Evolutionary conservation across 1,140 invertebrate species (phyloP).

Genomic region (Drosophila kikkawai): DNA sequence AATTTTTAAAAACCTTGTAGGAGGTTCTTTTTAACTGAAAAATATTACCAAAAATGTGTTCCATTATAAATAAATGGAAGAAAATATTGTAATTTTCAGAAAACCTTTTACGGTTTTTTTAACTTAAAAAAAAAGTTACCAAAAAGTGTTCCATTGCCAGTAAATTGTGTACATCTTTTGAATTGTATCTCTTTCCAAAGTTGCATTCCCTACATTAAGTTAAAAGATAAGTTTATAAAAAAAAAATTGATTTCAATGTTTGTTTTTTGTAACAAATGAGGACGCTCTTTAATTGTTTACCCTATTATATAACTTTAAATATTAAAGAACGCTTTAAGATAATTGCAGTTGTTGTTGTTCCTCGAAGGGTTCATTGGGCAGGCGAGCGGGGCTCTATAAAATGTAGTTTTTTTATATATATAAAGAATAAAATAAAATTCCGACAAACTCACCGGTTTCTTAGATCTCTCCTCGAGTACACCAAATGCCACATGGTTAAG

Average conservation of each 20-base stretch:
- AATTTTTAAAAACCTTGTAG: background rate
- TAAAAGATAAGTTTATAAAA: conserved; percentile 5
- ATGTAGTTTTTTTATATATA: background rate
- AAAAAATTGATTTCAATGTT: background rate
- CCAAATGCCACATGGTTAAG: conserved; percentile 94
- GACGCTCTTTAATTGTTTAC: conserved; percentile 54
- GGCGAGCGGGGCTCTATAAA: conserved; percentile 85
- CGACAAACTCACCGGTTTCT: conserved; percentile 87
- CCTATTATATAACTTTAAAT: conserved; percentile 49
- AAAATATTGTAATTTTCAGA: background rate
- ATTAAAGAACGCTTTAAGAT: conserved; percentile 72
- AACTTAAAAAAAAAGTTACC: background rate
- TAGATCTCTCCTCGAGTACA: conserved; percentile 90
- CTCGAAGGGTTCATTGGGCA: conserved; percentile 85
- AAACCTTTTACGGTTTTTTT: background rate
- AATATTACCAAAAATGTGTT: conserved; percentile 17
- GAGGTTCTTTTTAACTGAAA: background rate
- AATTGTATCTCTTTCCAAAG: background rate
- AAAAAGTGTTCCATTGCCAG: conserved; percentile 13
- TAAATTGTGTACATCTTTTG: background rate
- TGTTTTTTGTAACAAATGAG: conserved; percentile 36
- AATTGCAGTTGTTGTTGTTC: conserved; percentile 77
- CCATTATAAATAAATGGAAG: background rate
- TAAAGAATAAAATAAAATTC: too few relatives aligned
- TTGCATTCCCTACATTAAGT: conserved; percentile 7